A percentile compares a stretch with the other conserved stretches of the same genome.
Conservation (phyloP, 1,140 invertebrate species). For the Ooceraea biroi region DNA sequence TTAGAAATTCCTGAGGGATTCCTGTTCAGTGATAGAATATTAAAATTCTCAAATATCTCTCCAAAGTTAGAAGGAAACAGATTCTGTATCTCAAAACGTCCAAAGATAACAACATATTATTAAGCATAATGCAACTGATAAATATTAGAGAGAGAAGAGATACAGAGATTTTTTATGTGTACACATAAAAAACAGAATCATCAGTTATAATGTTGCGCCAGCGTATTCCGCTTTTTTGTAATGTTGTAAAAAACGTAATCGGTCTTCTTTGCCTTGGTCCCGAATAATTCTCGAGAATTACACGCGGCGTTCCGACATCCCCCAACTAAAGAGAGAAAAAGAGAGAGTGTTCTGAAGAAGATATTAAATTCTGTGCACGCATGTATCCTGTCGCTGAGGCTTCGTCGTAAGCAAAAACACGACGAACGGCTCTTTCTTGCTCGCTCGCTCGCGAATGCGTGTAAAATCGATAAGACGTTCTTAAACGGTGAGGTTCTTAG, state of each 20-base stretch:
- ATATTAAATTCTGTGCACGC: constrained; percentile 48
- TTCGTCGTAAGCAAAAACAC: constrained; percentile 19
- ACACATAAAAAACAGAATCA: background rate
- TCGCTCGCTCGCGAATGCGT: constrained; percentile 10
- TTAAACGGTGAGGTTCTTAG: constrained; percentile 19
- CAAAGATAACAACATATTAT: background rate
- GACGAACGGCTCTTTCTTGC: background rate
- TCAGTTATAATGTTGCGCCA: background rate
- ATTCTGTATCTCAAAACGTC: background rate
- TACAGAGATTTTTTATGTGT: background rate
- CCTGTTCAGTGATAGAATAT: background rate
- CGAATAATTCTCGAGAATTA: constrained; percentile 33
- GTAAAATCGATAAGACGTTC: constrained; percentile 44
- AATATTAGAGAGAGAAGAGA: background rate
- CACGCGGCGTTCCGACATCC: background rate
- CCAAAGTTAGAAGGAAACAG: background rate
- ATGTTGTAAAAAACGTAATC: background rate
- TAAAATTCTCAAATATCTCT: background rate
- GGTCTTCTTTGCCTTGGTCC: background rate
- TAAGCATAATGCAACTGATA: background rate
- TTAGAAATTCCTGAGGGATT: background rate
- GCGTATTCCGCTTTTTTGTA: background rate
- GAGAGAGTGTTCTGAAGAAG: constrained; percentile 30
- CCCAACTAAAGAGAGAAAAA: no score
- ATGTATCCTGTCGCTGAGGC: constrained; percentile 7